phyloP scores from a whole-genome alignment of 2,113 vertebrate genomes.

The Neolamprologus fasciatus region DNA sequence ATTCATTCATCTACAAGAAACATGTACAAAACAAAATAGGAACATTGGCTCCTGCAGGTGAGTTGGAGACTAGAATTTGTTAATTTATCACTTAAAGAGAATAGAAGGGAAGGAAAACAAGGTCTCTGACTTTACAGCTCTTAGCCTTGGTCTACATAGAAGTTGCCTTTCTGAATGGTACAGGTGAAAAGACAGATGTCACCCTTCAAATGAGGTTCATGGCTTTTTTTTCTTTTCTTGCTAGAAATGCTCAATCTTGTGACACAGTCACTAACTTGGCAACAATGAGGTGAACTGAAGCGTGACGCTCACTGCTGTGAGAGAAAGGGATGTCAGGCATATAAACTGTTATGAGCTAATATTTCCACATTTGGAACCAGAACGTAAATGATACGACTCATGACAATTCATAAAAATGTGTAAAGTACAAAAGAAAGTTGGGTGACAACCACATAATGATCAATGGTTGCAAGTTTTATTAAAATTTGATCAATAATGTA shows the following conservation, averaged over 20 bases:
- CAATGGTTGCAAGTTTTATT: neutral
- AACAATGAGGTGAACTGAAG: neutral
- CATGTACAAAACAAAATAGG: neutral
- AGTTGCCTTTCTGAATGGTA: neutral
- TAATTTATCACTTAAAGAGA: neutral
- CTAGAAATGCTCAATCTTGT: neutral
- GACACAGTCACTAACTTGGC: neutral
- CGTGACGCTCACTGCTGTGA: neutral
- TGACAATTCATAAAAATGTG: neutral
- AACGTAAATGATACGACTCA: neutral
- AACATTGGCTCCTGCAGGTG: neutral
- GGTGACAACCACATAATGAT: neutral
- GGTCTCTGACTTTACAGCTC: neutral
- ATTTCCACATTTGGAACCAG: neutral
- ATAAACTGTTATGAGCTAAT: neutral
- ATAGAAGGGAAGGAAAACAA: neutral
- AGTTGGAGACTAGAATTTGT: neutral
- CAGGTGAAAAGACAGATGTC: neutral
- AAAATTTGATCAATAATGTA: neutral
- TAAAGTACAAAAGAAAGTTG: neutral
- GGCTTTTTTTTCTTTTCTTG: rapidly evolving
- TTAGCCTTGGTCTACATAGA: neutral
- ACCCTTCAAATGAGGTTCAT: neutral
- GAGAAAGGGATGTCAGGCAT: neutral
- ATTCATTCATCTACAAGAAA: neutral